Evolutionary conservation across 2,797 vertebrate species (phyloP), one percentile per base, ranked within the genome.

Genomic region (Brotula barbata): DNA sequence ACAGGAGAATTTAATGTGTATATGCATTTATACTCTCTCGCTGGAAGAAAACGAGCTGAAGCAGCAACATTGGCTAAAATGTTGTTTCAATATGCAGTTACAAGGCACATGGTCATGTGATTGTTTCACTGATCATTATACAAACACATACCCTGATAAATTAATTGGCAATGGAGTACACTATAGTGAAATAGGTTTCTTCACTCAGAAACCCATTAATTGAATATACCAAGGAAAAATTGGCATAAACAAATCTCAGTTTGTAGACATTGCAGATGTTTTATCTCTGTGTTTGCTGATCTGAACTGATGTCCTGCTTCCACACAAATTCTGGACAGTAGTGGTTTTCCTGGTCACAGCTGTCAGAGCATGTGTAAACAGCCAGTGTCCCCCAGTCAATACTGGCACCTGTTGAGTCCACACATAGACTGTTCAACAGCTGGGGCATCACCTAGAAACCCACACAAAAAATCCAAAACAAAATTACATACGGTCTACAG

Each of bases 401-500:
- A 58, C 96, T 98, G 54, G 85, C 91, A 76, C 88, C 93, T n/a
- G 92, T 92, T 0, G 90, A 93, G 84, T 99, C 97, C 41, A 93
- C 95, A 34, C 91, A 81, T 15, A 99, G 92, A 75, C 93, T 85
- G 87, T 94, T 97, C 48, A 99, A 87, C 56, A 99, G 90, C 85
- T 99, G 97, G 1, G 97, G 97, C 97, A 99, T 98, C 63, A 98
- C 93, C 97, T 99, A 67, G 8, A 74, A 39, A 70, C 15, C 69
- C 11, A 54, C 55, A 53, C 45, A 45, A 68, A 31, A 55, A 15
- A 54, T 20, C 17, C 7, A 16, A 0, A 1, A 17, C 57, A 10
- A 56, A 21, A 12, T 40, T 42, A 66, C 12, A 11, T 9, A 12
- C 25, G 15, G 1, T 8, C 11, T 34, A 2, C n/a, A 36, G 16